Evolutionary conservation across 2,888 invertebrate species (phyloP).

Genomic region (Eudasyphora cyanicolor): DNA sequence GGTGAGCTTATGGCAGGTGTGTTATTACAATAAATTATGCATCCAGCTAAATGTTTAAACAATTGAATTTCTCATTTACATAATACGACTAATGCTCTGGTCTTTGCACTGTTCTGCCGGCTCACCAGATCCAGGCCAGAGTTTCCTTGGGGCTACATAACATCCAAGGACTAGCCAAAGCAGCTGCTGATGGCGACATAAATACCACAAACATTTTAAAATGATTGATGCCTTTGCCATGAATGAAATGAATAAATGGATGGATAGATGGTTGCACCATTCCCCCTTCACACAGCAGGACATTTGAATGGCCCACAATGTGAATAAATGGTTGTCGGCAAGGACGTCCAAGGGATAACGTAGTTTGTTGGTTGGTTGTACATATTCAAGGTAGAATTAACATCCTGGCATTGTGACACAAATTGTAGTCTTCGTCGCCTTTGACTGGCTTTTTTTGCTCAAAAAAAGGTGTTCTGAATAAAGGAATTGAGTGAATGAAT

Average conservation of each 20-base stretch:
- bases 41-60: conserved; percentile 79
- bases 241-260: conserved; percentile 50
- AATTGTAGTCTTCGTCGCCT: conserved; percentile 17
- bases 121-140: neutral
- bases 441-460: neutral
- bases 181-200: conserved; percentile 35
- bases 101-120: conserved; percentile 22
- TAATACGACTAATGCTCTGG: conserved; percentile 70
- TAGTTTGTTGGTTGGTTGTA: neutral
- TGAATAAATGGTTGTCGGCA: neutral
- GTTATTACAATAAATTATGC: conserved; percentile 79
- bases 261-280: neutral
- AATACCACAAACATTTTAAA: conserved; percentile 52
- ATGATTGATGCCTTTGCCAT: conserved; percentile 54
- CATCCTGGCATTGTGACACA: conserved; percentile 10
- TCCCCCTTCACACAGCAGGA: neutral
- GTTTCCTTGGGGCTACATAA: neutral
- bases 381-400: neutral
- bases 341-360: no score
- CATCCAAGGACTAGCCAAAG: neutral
- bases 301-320: neutral
- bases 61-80: conserved; percentile 79
- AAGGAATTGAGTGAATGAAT: conserved; percentile 14
- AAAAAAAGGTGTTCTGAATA: conserved; percentile 22
- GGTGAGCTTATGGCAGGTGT: conserved; percentile 75